phyloP scores from a whole-genome alignment of 2,888 invertebrate species.

The Apocheima hispidaria region DNA sequence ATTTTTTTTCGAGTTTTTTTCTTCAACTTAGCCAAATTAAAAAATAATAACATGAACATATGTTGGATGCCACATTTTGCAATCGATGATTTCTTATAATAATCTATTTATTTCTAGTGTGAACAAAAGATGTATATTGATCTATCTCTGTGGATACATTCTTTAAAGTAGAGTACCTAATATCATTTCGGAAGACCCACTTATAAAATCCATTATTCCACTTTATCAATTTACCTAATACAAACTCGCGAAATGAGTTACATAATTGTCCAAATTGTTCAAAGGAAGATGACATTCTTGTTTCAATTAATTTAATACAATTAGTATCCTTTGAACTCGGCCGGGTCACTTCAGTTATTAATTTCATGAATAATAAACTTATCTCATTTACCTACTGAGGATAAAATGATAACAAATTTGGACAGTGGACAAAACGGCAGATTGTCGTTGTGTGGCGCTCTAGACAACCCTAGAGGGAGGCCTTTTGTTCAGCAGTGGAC shows the following conservation, averaged over 20 bases:
- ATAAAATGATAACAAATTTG: background rate
- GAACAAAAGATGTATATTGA: no score
- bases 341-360: constrained; percentile 28
- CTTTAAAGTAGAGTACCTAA: background rate
- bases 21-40: no score
- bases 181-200: background rate
- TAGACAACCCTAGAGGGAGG: no score
- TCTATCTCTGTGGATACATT: background rate
- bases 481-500: no score
- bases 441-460: no score
- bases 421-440: no score
- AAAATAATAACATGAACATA: no score
- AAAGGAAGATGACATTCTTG: constrained; percentile 36
- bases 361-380: constrained; percentile 23
- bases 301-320: constrained; percentile 35
- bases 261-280: constrained; percentile 38
- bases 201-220: constrained; percentile 17
- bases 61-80: no score
- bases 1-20: no score
- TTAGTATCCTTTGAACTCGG: constrained; percentile 28
- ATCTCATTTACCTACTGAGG: constrained; percentile 11
- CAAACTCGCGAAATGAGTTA: constrained; percentile 18
- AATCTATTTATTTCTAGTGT: no score
- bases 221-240: constrained; percentile 18
- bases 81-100: no score